phyloP scores from a whole-genome alignment of 2,113 vertebrate genomes.

The Bujurquina vittata region DNA sequence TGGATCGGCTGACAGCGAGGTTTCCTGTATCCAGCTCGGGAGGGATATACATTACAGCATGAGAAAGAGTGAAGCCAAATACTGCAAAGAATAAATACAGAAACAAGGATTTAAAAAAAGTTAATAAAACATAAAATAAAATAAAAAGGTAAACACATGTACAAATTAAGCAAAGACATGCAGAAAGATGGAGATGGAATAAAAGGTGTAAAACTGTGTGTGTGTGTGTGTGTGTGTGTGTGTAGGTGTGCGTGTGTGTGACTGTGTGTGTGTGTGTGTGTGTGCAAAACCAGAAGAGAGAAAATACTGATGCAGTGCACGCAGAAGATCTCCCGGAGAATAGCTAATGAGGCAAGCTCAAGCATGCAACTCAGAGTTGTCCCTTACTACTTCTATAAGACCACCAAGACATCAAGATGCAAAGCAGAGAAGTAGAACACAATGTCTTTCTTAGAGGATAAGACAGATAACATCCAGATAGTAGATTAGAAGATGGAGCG shows the following conservation, averaged over 20 bases:
- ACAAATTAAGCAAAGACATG: background rate
- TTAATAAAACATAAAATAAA: background rate
- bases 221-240: background rate
- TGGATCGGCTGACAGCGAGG: conserved; percentile 19
- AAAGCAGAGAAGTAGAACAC: conserved; percentile 23
- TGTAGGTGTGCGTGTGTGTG: background rate
- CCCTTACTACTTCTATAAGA: conserved; percentile 48
- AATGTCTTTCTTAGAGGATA: conserved; percentile 22
- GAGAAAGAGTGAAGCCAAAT: background rate
- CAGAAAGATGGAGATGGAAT: background rate
- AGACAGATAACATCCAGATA: conserved; percentile 19
- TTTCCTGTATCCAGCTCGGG: conserved; percentile 19
- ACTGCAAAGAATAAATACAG: background rate
- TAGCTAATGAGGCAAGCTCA: conserved; percentile 39
- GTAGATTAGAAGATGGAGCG: background rate
- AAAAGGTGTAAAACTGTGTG: background rate
- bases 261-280: background rate
- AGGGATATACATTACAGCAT: background rate
- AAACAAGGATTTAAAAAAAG: background rate
- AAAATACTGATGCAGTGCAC: conserved; percentile 52
- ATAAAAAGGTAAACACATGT: background rate
- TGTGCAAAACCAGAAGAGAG: background rate
- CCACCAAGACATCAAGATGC: conserved; percentile 55
- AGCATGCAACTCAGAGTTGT: conserved; percentile 50
- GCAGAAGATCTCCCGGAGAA: conserved; percentile 41